Evolutionary conservation across 2,797 vertebrate genomes (phyloP), one percentile per base, ranked within the genome.

Genomic region (Myoxocephalus aenaeus): DNA sequence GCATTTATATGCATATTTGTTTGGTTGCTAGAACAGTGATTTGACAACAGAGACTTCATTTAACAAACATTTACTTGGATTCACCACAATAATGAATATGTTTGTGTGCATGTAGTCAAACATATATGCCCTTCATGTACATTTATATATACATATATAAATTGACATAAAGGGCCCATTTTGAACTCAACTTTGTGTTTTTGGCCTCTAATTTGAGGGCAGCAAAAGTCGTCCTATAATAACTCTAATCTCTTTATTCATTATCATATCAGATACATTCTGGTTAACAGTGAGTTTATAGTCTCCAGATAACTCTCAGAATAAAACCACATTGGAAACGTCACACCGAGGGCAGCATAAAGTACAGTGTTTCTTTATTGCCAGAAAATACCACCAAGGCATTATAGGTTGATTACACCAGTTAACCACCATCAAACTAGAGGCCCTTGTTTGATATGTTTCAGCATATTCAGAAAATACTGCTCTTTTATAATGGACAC

Each of bases 1-100:
- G 88, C 87, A 92, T 85, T 65, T 48, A 6, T 36, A 85, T 92
- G 89, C 80, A 93, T 93, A 92, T 93, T 93, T 92, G 90, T 85
- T 78, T 61, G 61, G 73, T 54, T 85, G 83, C 81, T 85, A 75
- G 79, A 87, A 82, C 62, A 80, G 75, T 88, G 87, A 76, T 57
- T 83, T 85, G 70, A 84, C 40, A 86, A 80, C 65, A 65, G 66
- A 44, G 65, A 76, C 29, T 58, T 79, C 2, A 68, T 70, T 62
- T 44, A 57, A 79, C 44, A 86, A 54, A 82, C 72, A 81, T 58
- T 53, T 58, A 66, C 46, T 48, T 72, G 22, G 79, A 38, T 77
- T 70, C 25, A 38, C 65, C 17, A 82, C 36, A 77, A 38, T 58
- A 72, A 64, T 73, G 48, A 48, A 79, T 11, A 65, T 53, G 54